Evolutionary conservation across 2,888 invertebrate genomes (phyloP).

Genomic region (Machimus atricapillus): DNA sequence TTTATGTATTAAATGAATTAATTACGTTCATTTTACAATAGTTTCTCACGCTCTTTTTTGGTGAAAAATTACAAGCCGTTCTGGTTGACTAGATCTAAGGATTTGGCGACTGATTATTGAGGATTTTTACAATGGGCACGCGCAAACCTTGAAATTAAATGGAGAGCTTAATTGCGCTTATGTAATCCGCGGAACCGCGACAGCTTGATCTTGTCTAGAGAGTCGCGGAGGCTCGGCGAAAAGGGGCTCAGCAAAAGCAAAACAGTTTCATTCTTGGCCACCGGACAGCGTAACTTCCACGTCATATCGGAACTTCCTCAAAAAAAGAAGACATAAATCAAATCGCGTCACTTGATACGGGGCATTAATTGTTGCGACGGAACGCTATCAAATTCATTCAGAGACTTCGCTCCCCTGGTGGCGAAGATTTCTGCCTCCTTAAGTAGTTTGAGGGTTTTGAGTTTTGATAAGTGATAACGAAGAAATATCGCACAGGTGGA

Average conservation of each 20-base stretch:
- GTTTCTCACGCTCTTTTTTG: not conserved
- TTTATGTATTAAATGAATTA: not conserved
- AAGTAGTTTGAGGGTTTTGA: not conserved
- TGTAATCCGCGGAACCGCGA: not conserved
- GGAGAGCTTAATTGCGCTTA: not conserved
- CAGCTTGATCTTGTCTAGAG: not conserved
- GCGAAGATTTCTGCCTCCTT: not conserved
- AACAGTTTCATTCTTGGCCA: not conserved
- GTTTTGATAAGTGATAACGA: not conserved
- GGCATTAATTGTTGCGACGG: not conserved
- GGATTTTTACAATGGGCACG: not conserved
- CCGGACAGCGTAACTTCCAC: not conserved
- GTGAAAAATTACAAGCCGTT: not conserved
- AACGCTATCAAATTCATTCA: not conserved
- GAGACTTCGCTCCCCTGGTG: not conserved
- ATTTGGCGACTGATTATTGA: not conserved
- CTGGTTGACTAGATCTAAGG: not conserved
- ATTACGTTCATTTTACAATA: not conserved
- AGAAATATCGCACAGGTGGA: not conserved
- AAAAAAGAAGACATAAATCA: not conserved
- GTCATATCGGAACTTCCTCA: not conserved
- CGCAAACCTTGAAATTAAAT: not conserved
- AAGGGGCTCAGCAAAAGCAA: not conserved
- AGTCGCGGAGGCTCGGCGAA: not conserved
- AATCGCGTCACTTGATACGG: not conserved